These are phyloP conservation scores for Morphnarchus princeps DNA, from an alignment of 2,113 vertebrate genomes.

Conservation along the genomic window DNA sequence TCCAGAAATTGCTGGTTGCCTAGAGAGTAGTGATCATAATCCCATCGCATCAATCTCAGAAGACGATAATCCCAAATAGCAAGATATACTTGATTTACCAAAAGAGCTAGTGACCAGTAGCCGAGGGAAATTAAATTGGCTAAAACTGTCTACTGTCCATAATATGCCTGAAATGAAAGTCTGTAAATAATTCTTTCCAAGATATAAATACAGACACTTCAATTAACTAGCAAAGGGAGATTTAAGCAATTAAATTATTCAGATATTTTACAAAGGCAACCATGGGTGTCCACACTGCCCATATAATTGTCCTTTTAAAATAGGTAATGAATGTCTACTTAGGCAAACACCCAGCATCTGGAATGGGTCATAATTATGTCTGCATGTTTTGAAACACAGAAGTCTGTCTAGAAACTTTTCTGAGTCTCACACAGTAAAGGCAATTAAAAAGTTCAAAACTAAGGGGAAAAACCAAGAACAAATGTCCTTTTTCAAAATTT, in stretches of 20 bases:
- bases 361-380: neutral
- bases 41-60: neutral
- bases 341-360: neutral
- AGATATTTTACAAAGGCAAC: neutral
- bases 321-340: neutral
- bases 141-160: neutral
- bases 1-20: neutral
- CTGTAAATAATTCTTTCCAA: neutral
- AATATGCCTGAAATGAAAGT: neutral
- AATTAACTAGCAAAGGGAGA: neutral
- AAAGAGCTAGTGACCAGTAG: neutral
- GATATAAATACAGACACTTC: neutral
- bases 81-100: neutral
- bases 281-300: neutral
- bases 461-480: neutral
- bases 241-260: neutral
- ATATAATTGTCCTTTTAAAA: neutral
- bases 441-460: neutral
- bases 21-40: neutral
- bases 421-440: neutral
- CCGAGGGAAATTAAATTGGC: neutral
- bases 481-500: neutral
- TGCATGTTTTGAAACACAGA: neutral
- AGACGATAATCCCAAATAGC: neutral
- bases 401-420: neutral